Evolutionary conservation across 2,888 invertebrate genomes (phyloP).

Genomic region (Lasius platythorax): DNA sequence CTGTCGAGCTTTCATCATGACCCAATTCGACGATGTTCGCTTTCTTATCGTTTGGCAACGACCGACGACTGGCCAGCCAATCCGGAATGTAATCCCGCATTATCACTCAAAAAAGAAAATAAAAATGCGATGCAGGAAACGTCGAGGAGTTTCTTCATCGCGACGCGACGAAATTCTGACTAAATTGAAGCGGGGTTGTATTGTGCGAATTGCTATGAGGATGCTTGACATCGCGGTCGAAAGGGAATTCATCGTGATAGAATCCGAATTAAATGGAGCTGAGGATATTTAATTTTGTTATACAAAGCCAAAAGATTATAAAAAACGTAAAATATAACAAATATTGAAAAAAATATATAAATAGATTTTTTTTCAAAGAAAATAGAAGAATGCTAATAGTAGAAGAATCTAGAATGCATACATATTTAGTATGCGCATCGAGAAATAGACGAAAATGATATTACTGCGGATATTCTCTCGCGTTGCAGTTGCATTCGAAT

Average conservation of each 20-base stretch:
- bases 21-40: conserved; percentile 39
- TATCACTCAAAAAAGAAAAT: neutral
- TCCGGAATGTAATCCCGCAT: conserved; percentile 18
- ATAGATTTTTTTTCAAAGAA: neutral
- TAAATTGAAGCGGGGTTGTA: conserved; percentile 21
- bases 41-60: conserved; percentile 9
- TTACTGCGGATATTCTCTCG: neutral
- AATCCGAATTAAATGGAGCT: neutral
- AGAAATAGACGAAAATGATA: neutral
- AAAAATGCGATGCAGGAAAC: neutral
- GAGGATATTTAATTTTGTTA: neutral
- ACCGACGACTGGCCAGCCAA: conserved; percentile 10
- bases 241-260: neutral
- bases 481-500: neutral
- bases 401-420: neutral
- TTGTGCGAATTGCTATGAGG: neutral
- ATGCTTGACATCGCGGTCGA: neutral
- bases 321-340: neutral
- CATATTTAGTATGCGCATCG: neutral
- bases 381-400: neutral
- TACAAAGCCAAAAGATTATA: neutral
- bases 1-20: conserved; percentile 32
- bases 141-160: neutral
- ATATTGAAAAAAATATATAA: neutral
- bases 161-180: neutral